These are phyloP conservation scores for Tragelaphus imberbis DNA, from an alignment of 2,113 vertebrate genomes.

Conservation along the genomic window DNA sequence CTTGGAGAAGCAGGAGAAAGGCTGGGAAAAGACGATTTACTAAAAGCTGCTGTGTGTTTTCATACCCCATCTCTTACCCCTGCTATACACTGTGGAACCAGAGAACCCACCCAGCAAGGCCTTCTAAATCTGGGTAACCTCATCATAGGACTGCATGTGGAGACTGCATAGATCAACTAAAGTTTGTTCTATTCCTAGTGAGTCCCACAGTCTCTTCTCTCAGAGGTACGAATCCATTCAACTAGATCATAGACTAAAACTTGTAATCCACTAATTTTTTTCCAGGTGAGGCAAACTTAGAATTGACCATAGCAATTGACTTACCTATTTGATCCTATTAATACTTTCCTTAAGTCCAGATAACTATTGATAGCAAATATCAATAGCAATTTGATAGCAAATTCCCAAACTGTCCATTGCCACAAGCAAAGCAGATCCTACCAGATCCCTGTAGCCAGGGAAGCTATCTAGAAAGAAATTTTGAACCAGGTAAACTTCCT, in stretches of 20 bases:
- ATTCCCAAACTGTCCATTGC: background rate
- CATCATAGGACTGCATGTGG: no score
- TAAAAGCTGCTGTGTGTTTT: background rate
- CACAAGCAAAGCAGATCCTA: background rate
- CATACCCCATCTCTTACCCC: background rate
- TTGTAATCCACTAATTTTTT: background rate
- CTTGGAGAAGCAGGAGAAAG: background rate
- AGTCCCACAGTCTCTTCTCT: background rate
- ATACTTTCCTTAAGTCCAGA: background rate
- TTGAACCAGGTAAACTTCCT: background rate
- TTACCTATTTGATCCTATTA: background rate
- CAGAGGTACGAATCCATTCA: background rate
- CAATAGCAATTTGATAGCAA: background rate
- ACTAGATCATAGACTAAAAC: background rate
- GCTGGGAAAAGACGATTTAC: background rate
- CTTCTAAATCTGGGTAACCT: background rate
- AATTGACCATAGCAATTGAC: background rate
- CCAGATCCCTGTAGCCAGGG: background rate
- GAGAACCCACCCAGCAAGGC: no score
- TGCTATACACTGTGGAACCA: background rate
- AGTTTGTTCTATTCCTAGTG: background rate
- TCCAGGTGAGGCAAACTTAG: background rate
- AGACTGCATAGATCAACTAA: background rate
- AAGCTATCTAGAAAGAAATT: background rate
- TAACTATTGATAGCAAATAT: background rate